Evolutionary conservation across 2,797 vertebrate species (phyloP).

Genomic region (Thamnophis elegans): DNA sequence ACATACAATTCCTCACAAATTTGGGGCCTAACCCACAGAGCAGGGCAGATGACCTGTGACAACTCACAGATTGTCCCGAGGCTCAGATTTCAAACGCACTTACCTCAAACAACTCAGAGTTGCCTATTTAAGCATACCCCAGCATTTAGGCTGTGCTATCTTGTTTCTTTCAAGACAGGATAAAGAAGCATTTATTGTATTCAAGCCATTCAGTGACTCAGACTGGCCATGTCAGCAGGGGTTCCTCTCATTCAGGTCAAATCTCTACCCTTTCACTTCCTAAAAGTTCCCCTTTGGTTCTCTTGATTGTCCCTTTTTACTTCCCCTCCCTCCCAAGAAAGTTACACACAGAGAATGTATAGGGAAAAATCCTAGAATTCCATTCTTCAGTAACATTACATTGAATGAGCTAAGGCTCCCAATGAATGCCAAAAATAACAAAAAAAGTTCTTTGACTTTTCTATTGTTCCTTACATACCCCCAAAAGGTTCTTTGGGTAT

Average conservation of each 20-base stretch:
- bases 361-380: constrained; percentile 51
- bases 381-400: neutral
- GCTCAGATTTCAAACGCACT: constrained; percentile 89
- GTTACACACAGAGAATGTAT: constrained; percentile 32
- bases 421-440: neutral
- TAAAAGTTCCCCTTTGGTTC: constrained; percentile 66
- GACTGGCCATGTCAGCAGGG: constrained; percentile 79
- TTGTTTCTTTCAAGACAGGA: constrained; percentile 84
- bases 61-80: constrained; percentile 79
- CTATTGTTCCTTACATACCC: neutral
- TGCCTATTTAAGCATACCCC: constrained; percentile 84
- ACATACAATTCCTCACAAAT: constrained; percentile 77
- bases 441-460: neutral
- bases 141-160: constrained; percentile 85
- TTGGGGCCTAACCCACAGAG: constrained; percentile 72
- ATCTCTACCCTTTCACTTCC: constrained; percentile 74
- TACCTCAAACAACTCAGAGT: constrained; percentile 80
- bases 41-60: constrained; percentile 85
- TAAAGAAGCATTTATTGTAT: constrained; percentile 93
- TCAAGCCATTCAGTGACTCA: constrained; percentile 87
- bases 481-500: neutral
- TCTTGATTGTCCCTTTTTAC: constrained; percentile 46
- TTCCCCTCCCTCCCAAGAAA: constrained; percentile 46
- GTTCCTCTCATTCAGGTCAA: constrained; percentile 76
- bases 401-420: neutral